A percentile compares a stretch with the other conserved stretches of the same genome.
phyloP scores from a whole-genome alignment of 2,113 vertebrate genomes.

The Amblyornis subalaris region DNA sequence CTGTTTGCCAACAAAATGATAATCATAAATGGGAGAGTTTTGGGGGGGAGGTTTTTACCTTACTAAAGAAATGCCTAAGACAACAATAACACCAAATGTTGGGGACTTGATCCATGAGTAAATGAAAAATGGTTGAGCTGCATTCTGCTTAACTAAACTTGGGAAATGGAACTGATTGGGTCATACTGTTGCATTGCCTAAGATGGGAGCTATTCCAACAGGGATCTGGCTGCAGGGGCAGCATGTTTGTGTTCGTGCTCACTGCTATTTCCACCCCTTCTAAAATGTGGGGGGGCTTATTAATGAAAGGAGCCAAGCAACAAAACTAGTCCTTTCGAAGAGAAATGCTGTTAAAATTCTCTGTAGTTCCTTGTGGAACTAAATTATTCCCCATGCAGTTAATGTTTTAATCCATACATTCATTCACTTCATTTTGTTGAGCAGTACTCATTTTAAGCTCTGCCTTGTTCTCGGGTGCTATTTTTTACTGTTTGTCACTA shows the following conservation, averaged over 20 bases:
- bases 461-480: neutral
- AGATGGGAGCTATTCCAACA: neutral
- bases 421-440: neutral
- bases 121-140: neutral
- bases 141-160: neutral
- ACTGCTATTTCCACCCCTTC: neutral
- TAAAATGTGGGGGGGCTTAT: neutral
- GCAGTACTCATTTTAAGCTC: neutral
- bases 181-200: neutral
- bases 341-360: neutral
- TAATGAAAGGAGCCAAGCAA: neutral
- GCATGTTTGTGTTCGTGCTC: neutral
- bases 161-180: neutral
- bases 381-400: neutral
- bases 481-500: neutral
- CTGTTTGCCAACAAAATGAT: neutral
- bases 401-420: neutral
- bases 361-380: neutral
- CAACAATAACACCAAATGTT: fast-evolving
- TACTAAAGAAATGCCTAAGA: neutral
- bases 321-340: neutral
- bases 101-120: neutral
- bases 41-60: neutral
- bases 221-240: neutral
- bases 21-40: neutral